These are phyloP conservation scores for Apostichopus californicus DNA, from an alignment of 35 echinoderm and acorn worm genomes.

Conservation along the genomic window DNA sequence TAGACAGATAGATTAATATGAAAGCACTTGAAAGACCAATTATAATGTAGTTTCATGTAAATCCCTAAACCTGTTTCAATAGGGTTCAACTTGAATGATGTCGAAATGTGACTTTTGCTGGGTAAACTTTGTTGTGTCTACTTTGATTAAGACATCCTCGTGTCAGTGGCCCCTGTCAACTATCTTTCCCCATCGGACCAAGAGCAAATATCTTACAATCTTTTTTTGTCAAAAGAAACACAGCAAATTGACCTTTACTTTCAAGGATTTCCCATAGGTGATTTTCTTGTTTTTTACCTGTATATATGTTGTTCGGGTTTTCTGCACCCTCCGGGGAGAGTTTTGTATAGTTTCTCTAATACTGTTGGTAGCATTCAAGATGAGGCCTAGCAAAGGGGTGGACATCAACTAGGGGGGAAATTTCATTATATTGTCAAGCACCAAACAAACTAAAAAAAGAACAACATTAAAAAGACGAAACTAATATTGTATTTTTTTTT, in stretches of 20 bases:
- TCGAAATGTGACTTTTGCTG: too few species aligned
- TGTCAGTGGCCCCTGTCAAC: background rate
- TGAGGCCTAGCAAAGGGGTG: background rate
- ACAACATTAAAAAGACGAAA: background rate
- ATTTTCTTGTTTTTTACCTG: background rate
- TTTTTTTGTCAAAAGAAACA: background rate
- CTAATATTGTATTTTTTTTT: background rate
- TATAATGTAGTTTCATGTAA: too few species aligned
- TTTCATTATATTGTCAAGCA: background rate
- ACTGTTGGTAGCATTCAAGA: background rate
- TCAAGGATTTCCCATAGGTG: background rate
- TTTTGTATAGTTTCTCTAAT: background rate
- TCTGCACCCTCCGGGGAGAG: background rate
- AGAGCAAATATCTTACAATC: background rate
- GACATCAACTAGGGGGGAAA: background rate
- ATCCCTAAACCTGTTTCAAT: too few species aligned
- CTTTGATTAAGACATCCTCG: background rate
- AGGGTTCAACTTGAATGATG: too few species aligned
- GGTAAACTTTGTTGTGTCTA: too few species aligned
- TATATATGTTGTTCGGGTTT: background rate
- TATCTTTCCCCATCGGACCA: background rate
- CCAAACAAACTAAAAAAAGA: background rate
- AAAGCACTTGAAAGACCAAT: too few species aligned
- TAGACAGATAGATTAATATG: too few species aligned
- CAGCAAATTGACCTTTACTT: background rate